phyloP scores from a whole-genome alignment of 2,888 invertebrate genomes.

The Drosophila stalkeri region DNA sequence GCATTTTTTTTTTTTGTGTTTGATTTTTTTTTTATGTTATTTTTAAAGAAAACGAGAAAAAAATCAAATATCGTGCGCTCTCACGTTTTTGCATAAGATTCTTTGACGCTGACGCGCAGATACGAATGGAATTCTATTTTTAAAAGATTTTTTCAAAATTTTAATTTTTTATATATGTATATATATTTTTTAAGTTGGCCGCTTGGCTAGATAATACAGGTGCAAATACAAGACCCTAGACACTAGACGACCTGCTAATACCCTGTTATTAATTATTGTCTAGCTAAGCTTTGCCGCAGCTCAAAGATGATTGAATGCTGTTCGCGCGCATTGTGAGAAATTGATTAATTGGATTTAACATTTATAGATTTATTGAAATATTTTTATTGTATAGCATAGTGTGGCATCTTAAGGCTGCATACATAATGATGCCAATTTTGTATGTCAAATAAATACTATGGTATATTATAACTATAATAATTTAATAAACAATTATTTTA shows the following conservation, averaged over 20 bases:
- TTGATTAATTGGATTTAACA: background rate
- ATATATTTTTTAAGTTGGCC: conserved; percentile 32
- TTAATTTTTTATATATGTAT: conserved; percentile 2
- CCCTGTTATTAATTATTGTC: conserved; percentile 21
- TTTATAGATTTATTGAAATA: background rate
- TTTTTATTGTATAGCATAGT: background rate
- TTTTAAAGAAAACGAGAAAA: conserved; percentile 18
- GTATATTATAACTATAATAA: conserved; percentile 25
- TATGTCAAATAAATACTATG: background rate
- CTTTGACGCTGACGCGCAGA: conserved; percentile 64
- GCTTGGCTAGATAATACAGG: conserved; percentile 57
- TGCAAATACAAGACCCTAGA: conserved; percentile 32
- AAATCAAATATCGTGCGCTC: conserved; percentile 57
- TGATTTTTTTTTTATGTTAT: conserved; percentile 5
- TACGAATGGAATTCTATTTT: conserved; percentile 72
- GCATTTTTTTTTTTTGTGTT: background rate
- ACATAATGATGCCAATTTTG: background rate
- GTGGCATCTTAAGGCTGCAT: conserved; percentile 7
- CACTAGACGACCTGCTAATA: conserved; percentile 23
- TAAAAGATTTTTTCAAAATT: conserved; percentile 17
- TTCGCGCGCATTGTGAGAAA: background rate
- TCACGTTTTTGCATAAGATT: conserved; percentile 76
- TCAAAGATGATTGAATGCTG: background rate
- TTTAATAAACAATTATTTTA: conserved; percentile 18
- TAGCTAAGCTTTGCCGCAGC: background rate